A percentile compares a stretch with the other conserved stretches of the same genome.
These are phyloP conservation scores for Tetheella fluctuosa DNA, from an alignment of 2,888 invertebrate species.

Conservation along the genomic window DNA sequence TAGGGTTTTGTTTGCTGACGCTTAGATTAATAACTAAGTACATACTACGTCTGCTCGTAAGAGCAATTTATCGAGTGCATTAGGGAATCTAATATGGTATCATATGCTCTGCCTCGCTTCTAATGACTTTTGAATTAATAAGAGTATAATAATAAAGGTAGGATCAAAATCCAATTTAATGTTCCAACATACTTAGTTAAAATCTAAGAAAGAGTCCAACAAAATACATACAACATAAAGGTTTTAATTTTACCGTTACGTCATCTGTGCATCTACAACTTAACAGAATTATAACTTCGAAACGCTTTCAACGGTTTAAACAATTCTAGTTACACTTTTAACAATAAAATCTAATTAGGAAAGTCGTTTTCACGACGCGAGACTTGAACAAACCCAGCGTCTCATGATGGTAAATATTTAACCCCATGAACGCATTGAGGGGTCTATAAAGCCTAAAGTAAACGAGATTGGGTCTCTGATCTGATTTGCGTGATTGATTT, in stretches of 20 bases:
- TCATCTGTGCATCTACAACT: neutral
- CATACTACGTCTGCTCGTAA: neutral
- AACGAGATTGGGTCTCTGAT: neutral
- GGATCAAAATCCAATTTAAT: neutral
- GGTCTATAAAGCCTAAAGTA: conserved; percentile 2
- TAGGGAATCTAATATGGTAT: neutral
- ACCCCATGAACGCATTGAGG: neutral
- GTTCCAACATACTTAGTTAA: neutral
- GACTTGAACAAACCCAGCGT: neutral
- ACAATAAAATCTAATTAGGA: neutral
- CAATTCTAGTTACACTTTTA: neutral
- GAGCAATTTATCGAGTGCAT: neutral
- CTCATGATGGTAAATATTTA: conserved; percentile 6
- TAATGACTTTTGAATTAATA: neutral
- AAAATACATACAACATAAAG: no score
- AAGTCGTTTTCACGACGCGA: neutral
- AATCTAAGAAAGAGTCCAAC: no score
- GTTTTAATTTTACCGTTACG: no score
- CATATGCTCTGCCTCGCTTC: neutral
- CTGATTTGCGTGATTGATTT: conserved; percentile 9
- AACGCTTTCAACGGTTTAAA: neutral
- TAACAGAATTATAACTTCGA: neutral
- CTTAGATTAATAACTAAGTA: conserved; percentile 2
- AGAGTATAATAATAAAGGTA: neutral
- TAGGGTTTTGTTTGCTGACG: conserved; percentile 1